A percentile compares a stretch with the other conserved stretches of the same genome.
These are phyloP conservation scores for Neosalanx taihuensis DNA, from an alignment of 2,797 vertebrate species.

Conservation along the genomic window DNA sequence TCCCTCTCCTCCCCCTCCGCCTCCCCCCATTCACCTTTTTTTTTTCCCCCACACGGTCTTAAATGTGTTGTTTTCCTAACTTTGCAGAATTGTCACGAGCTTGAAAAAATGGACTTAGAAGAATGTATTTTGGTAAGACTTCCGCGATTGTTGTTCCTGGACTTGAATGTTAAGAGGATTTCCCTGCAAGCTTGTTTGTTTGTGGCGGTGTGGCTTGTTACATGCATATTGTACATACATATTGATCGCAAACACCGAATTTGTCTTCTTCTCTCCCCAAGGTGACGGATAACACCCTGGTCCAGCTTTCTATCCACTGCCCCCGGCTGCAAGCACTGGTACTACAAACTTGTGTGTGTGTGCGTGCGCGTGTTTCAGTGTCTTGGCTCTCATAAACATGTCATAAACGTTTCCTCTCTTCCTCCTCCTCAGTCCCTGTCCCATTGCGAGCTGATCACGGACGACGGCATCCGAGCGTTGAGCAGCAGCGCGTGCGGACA, in stretches of 20 bases:
- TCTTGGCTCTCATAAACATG: neutral
- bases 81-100: conserved; percentile 87
- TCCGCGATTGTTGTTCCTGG: conserved; percentile 1
- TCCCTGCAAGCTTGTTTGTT: neutral
- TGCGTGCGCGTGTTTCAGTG: conserved; percentile 2
- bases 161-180: neutral
- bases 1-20: neutral
- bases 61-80: conserved; percentile 57
- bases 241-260: neutral
- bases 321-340: conserved; percentile 88
- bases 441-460: conserved; percentile 91
- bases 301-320: conserved; percentile 90
- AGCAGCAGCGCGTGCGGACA: conserved; percentile 88
- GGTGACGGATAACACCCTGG: conserved; percentile 90
- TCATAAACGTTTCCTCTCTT: conserved; percentile 15
- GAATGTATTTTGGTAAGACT: conserved; percentile 90
- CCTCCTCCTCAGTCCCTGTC: conserved; percentile 78
- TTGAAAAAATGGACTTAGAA: conserved; percentile 96
- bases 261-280: conserved; percentile 59
- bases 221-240: no score
- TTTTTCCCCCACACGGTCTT: conserved; percentile 15
- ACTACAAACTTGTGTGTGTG: conserved; percentile 49
- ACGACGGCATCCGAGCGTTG: conserved; percentile 87
- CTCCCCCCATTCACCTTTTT: neutral
- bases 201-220: neutral